Conservation (phyloP, 2,113 vertebrate genomes). For the Atrichornis clamosus region DNA sequence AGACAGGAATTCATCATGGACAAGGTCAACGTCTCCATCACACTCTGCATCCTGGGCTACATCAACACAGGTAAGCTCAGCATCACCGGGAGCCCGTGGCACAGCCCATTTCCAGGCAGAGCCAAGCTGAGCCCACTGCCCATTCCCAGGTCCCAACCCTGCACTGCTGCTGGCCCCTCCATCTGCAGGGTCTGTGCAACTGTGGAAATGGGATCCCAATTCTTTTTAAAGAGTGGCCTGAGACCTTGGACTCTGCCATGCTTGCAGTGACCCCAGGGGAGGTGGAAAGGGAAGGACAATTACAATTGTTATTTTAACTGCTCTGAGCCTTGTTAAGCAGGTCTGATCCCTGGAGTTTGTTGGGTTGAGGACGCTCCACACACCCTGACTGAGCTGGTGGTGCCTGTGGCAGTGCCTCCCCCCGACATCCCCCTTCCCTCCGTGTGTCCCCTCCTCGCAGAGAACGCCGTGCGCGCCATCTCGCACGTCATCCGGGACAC, state of each 20-base stretch:
- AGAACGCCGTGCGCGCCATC: neutral
- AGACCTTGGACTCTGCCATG: neutral
- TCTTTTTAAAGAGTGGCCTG: rapidly evolving
- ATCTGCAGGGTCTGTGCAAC: rapidly evolving
- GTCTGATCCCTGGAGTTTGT: neutral
- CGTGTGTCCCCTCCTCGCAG: constrained; percentile 41
- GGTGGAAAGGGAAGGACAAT: neutral
- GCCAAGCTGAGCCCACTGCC: neutral
- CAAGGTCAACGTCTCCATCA: constrained; percentile 75
- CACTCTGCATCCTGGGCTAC: constrained; percentile 74
- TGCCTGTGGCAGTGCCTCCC: neutral
- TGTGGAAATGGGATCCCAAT: rapidly evolving
- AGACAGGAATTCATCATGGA: constrained; percentile 45
- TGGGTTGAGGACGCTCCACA: neutral
- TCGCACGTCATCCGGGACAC: rapidly evolving
- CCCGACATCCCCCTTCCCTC: neutral
- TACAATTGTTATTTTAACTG: neutral
- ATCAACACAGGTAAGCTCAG: constrained; percentile 74
- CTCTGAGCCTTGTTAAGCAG: neutral
- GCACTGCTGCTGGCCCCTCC: neutral
- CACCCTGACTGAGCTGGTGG: rapidly evolving
- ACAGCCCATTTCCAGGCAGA: rapidly evolving
- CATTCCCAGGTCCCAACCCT: rapidly evolving
- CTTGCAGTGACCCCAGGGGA: neutral
- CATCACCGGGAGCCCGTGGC: rapidly evolving